A percentile compares a stretch with the other conserved stretches of the same genome.
Evolutionary conservation across 2,888 invertebrate genomes (phyloP).

Genomic region (Pelosia muscerda): DNA sequence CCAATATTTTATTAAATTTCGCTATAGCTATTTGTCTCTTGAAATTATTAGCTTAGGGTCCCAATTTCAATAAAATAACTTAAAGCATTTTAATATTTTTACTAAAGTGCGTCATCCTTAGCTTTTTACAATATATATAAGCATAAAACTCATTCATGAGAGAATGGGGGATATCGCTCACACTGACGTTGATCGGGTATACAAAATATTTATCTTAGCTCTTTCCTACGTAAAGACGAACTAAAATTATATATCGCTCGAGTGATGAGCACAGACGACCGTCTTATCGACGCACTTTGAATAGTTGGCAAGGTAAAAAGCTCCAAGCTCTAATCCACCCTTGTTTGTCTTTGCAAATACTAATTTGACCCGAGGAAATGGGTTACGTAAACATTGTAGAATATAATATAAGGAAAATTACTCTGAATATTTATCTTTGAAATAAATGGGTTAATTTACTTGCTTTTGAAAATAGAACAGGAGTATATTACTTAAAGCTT

Average conservation of each 20-base stretch:
- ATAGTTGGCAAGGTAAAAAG: slow-evolving; percentile 41
- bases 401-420: neutral
- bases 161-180: slow-evolving; percentile 25
- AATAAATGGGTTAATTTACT: neutral
- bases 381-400: slow-evolving; percentile 8
- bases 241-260: slow-evolving; percentile 38
- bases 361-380: slow-evolving; percentile 37
- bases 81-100: neutral
- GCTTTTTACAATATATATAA: slow-evolving; percentile 27
- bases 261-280: slow-evolving; percentile 23
- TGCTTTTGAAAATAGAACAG: neutral
- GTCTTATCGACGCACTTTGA: slow-evolving; percentile 17
- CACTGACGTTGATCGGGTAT: slow-evolving; percentile 35
- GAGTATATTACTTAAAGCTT: neutral
- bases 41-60: neutral
- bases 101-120: slow-evolving; percentile 12
- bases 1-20: neutral
- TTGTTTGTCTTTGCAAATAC: slow-evolving; percentile 20
- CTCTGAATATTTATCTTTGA: slow-evolving; percentile 7
- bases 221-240: slow-evolving; percentile 40
- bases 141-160: slow-evolving; percentile 34
- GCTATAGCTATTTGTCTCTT: neutral
- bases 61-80: neutral
- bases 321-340: slow-evolving; percentile 12
- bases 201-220: slow-evolving; percentile 45